A percentile compares a stretch with the other conserved stretches of the same genome.
phyloP scores from a whole-genome alignment of 1,140 invertebrate genomes.

The Brachionus rubens region DNA sequence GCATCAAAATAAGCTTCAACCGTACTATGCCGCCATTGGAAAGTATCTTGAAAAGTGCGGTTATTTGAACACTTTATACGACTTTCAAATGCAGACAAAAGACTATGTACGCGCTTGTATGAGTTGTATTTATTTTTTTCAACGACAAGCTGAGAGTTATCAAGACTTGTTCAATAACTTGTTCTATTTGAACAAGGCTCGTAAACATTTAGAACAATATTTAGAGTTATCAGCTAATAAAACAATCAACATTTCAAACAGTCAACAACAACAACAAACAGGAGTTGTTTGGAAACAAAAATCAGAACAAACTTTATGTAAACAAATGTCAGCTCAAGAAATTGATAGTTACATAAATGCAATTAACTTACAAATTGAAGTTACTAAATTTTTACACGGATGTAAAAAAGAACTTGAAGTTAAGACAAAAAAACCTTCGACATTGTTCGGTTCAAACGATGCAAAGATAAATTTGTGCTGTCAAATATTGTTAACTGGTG shows the following conservation, averaged over 20 bases:
- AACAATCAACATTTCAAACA: constrained; percentile 53
- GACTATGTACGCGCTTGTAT: constrained; percentile 58
- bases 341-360: constrained; percentile 51
- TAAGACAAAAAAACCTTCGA: constrained; percentile 48
- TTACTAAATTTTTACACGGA: constrained; percentile 55
- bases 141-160: constrained; percentile 53
- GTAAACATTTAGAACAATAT: constrained; percentile 55
- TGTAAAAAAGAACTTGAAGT: constrained; percentile 50
- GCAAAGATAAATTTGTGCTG: constrained; percentile 52
- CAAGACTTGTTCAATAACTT: constrained; percentile 52
- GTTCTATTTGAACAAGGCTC: constrained; percentile 53
- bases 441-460: constrained; percentile 54
- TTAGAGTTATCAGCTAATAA: constrained; percentile 51
- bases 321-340: constrained; percentile 42
- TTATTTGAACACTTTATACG: constrained; percentile 56
- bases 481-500: constrained; percentile 53
- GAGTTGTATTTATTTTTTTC: constrained; percentile 58
- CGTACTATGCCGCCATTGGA: constrained; percentile 57
- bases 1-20: constrained; percentile 53
- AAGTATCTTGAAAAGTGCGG: constrained; percentile 56
- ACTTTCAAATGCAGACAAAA: constrained; percentile 58
- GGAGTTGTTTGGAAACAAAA: not conserved
- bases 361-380: constrained; percentile 59
- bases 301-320: constrained; percentile 4
- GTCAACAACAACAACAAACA: not conserved